Conservation (phyloP, 2,797 vertebrate genomes). For the Novumbra hubbsi region DNA sequence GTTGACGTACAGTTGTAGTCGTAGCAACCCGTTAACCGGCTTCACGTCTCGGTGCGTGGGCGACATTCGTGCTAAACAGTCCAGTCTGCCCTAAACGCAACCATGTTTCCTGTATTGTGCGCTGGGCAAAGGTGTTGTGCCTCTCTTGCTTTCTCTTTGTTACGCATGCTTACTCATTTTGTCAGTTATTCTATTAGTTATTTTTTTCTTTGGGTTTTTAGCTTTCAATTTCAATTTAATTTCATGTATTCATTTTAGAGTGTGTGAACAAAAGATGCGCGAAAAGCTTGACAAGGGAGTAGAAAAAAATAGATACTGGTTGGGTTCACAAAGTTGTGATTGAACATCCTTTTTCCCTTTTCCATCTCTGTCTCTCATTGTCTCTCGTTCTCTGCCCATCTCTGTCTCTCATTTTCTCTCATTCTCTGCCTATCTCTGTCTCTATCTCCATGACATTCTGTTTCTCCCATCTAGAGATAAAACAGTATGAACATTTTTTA, state of each 20-base stretch:
- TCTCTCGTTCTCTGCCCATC: not conserved
- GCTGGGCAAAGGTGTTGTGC: not conserved
- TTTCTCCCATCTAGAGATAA: too few species aligned
- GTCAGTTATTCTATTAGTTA: not conserved
- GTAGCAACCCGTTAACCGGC: slow-evolving; percentile 5
- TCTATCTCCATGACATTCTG: not conserved
- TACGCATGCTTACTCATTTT: too few species aligned
- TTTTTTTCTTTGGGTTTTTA: not conserved
- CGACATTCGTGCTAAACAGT: slow-evolving; percentile 4
- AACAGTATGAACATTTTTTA: too few species aligned
- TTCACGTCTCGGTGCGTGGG: not conserved
- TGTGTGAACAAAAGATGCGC: too few species aligned
- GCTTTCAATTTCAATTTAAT: not conserved
- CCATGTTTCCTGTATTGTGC: not conserved
- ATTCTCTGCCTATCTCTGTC: not conserved
- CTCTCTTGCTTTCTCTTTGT: not conserved
- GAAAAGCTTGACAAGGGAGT: too few species aligned
- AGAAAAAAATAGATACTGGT: too few species aligned
- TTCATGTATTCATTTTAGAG: too few species aligned
- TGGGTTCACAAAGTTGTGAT: too few species aligned
- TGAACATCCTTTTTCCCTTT: too few species aligned
- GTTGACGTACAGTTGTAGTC: slow-evolving; percentile 3
- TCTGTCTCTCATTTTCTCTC: not conserved
- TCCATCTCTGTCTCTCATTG: not conserved
- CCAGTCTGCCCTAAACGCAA: not conserved